Percentiles rank a stretch among this genome's conserved stretches.
Conservation (phyloP, 2,888 invertebrate species). For the Chrysina gloriosa region DNA sequence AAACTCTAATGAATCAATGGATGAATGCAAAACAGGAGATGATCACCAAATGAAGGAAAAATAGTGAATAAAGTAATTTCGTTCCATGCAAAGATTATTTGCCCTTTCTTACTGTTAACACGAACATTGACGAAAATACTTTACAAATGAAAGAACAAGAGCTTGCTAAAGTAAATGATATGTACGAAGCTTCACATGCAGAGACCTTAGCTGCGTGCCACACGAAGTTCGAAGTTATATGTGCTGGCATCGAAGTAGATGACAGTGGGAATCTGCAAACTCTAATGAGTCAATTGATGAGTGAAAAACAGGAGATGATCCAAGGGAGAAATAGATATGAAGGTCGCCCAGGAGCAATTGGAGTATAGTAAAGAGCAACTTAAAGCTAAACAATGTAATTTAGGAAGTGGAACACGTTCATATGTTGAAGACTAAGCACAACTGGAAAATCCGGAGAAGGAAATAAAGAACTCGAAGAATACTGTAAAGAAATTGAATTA, state of each 20-base stretch:
- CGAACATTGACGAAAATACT: too few relatives aligned
- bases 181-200: conserved; percentile 74
- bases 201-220: conserved; percentile 79
- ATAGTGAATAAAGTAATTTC: too few relatives aligned
- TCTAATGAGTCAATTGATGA: conserved; percentile 89
- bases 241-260: conserved; percentile 82
- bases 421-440: conserved; percentile 74
- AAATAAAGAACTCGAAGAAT: conserved; percentile 68
- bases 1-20: conserved; percentile 89
- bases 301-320: conserved; percentile 80
- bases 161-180: too few relatives aligned
- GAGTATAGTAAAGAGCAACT: conserved; percentile 73
- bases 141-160: too few relatives aligned
- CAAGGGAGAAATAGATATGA: conserved; percentile 82
- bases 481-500: conserved; percentile 63
- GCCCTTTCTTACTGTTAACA: too few relatives aligned
- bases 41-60: too few relatives aligned
- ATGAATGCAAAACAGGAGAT: too few relatives aligned
- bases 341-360: conserved; percentile 82
- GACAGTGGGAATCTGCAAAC: conserved; percentile 85
- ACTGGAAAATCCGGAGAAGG: conserved; percentile 70
- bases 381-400: conserved; percentile 73
- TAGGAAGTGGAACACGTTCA: conserved; percentile 75
- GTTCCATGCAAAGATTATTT: too few relatives aligned
- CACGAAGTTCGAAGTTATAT: conserved; percentile 84